Evolutionary conservation across 2,888 invertebrate species (phyloP).

Genomic region (Cordilura impudica): DNA sequence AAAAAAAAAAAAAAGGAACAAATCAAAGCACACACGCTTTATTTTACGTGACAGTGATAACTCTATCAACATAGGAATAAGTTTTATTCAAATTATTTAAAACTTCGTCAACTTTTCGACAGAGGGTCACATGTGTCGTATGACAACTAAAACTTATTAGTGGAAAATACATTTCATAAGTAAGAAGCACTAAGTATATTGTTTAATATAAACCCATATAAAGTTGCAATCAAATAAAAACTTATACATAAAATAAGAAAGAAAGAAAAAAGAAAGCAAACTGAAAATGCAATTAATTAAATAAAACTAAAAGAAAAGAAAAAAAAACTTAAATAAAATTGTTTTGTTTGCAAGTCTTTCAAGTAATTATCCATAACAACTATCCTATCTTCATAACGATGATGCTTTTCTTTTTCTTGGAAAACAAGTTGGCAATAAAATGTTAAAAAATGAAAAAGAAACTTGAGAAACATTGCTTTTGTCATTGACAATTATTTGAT

Average conservation of each 20-base stretch:
- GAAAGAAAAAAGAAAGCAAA: neutral
- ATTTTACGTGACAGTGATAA: too few relatives aligned
- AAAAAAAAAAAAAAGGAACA: too few relatives aligned
- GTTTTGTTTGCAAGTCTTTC: neutral
- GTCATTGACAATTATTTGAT: neutral
- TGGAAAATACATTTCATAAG: too few relatives aligned
- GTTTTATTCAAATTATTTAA: too few relatives aligned
- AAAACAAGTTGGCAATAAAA: neutral
- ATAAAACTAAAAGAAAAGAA: neutral
- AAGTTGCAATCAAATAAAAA: neutral
- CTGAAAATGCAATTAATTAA: neutral
- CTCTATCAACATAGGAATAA: too few relatives aligned
- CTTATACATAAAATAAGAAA: neutral
- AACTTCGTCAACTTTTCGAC: too few relatives aligned
- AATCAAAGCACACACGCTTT: too few relatives aligned
- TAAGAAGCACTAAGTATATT: too few relatives aligned
- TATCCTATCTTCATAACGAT: neutral
- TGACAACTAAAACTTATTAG: too few relatives aligned
- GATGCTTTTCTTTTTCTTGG: too few relatives aligned
- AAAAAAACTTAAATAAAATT: neutral
- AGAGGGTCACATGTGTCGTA: too few relatives aligned
- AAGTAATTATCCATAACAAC: neutral
- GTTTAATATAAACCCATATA: neutral
- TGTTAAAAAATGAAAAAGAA: neutral
- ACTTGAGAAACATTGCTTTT: neutral